Base-by-base conservation (phyloP, 2,797 vertebrate species). In the Ceryle rudis region DNA sequence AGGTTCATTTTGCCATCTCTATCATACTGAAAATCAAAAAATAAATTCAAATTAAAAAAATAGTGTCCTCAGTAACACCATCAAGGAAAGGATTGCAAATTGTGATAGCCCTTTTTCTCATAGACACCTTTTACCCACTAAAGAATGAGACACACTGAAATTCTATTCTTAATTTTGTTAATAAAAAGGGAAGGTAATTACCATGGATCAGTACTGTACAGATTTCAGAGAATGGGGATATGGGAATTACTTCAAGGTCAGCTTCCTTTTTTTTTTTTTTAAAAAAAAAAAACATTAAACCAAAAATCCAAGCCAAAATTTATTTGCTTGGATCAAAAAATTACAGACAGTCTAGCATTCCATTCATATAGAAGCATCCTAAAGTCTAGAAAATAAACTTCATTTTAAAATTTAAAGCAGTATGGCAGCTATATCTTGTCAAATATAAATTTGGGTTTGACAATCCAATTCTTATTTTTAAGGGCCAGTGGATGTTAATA, bases 401-500 rank as follows among this genome's bases (percentile, higher is more conserved):
- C 6, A 17, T 82, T 93, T 73, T 80, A 71, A 67, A 92, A 61
- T 39, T 54, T 37, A 86, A 93, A 81, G 20, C 57, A 60, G 54
- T 4, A 0, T 42, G 10, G 10, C 8, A 72, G n/a, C 31, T 83
- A 31, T 6, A 35, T 47, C 25, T 39, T 77, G 17, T 71, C 37
- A 72, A 62, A 69, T 74, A 22, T 72, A 64, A 92, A 90, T 54
- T 57, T 47, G 31, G 18, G 62, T 93, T 97, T 97, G 81, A 89
- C 58, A 74, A 26, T 88, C 4, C 12, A 91, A 97, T 92, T 94
- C 93, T 64, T 89, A 33, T 93, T 93, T 95, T 98, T 93, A 98
- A 99, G 99, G 99, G 84, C 99, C 99, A 0, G 97, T 99, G 86
- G 99, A 99, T 95, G 83, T 99, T 81, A 98, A 64, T 84, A 99